Base-by-base conservation (phyloP, 2,888 invertebrate species). In the Dryococelus australis region DNA sequence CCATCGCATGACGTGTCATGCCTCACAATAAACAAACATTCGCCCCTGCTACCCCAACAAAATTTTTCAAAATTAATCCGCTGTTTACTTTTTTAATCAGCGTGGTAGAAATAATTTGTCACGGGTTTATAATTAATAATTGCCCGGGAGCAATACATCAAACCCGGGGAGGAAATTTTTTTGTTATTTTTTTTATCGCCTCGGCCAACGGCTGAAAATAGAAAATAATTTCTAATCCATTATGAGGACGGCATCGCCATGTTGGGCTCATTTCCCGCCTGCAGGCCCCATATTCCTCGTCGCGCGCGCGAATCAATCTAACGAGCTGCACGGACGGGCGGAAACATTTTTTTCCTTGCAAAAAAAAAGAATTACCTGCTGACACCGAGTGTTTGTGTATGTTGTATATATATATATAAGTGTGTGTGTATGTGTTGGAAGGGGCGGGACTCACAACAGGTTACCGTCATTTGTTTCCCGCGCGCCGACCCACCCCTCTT, bases 381-480 rank as follows among this genome's bases (percentile, higher is more conserved):
- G 83, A 83, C 35, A 28, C 28, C 35, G 13, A 83, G 83, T 83
- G 35, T 83, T 26, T 28, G 83, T 83, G 35, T 8, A 28, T 83
- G 83, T 83, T n/a, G n/a, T n/a, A n/a, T n/a, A n/a, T n/a, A n/a
- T n/a, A n/a, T n/a, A n/a, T n/a, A n/a, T n/a, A 28, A 1, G 83
- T 83, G 35, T 65, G 24, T n/a, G 65, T n/a, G 65, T 24, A 24
- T 10, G 24, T 65, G n/a, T 51, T 1, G 65, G 65, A 65, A 24
- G 65, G 65, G 65, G 65, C 1, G 20, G 65, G 65, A 8, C 20
- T 83, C 35, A 83, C 83, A 83, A 83, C 83, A 83, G 83, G 83
- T 83, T 83, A 83, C 83, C 13, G 43, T 83, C 83, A 83, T 83
- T 83, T 83, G 43, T 83, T 83, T 83, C 83, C 43, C 43, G 27